Conservation (phyloP, 1,140 invertebrate species). For the Ganaspis sp. region DNA sequence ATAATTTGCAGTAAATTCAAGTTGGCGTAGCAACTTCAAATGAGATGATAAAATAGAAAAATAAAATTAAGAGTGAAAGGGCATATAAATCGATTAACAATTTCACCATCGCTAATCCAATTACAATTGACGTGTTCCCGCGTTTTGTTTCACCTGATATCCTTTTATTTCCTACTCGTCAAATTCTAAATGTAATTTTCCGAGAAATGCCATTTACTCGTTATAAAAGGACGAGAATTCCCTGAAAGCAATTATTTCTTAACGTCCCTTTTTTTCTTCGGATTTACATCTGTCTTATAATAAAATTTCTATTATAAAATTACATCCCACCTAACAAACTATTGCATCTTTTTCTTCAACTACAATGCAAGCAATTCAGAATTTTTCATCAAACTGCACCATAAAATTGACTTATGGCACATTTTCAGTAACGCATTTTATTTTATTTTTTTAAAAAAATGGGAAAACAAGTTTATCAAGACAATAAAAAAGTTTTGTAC, state of each 20-base stretch:
- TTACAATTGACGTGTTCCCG: neutral
- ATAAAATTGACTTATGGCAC: no score
- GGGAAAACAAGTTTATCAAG: no score
- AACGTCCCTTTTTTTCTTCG: neutral
- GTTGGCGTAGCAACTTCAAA: no score
- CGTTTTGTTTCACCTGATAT: neutral
- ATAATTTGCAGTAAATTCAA: no score
- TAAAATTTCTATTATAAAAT: no score
- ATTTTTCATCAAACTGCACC: no score
- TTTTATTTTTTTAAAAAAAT: no score
- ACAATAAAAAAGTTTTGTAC: no score
- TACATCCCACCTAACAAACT: no score
- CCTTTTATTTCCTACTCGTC: neutral
- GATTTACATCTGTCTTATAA: neutral
- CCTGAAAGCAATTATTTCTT: conserved; percentile 33
- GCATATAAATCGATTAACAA: neutral
- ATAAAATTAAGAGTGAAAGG: neutral
- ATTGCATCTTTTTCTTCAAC: no score
- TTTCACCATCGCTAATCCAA: neutral
- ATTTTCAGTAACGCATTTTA: no score
- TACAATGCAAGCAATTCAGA: no score
- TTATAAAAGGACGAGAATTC: neutral
- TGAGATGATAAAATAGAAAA: neutral
- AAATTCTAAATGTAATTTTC: neutral
- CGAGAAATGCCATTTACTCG: neutral